These are phyloP conservation scores for Tragulus kanchil DNA, from an alignment of 2,113 vertebrate species.

Conservation along the genomic window DNA sequence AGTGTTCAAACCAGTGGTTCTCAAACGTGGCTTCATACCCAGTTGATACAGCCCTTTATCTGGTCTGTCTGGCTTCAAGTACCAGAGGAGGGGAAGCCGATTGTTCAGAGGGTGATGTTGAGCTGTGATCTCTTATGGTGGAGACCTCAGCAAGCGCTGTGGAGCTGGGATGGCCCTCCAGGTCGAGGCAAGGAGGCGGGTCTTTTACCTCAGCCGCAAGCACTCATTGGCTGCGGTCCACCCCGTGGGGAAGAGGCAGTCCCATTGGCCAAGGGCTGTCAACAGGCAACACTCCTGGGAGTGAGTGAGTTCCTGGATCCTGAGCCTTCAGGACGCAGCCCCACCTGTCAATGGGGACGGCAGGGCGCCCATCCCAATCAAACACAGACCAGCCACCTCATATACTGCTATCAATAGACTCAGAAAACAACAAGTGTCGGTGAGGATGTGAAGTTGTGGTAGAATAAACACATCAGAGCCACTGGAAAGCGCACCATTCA, in stretches of 20 bases:
- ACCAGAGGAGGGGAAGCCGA: neutral
- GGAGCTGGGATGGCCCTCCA: neutral
- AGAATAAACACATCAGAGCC: neutral
- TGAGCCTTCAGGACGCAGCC: neutral
- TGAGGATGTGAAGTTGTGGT: neutral
- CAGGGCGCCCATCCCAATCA: neutral
- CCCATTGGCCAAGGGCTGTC: neutral
- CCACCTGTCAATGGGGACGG: neutral
- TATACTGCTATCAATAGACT: neutral
- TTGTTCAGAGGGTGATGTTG: neutral
- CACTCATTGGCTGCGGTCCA: too few species aligned
- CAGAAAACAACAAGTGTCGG: neutral
- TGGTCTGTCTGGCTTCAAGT: neutral
- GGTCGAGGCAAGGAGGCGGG: neutral
- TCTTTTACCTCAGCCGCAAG: neutral
- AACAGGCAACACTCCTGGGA: neutral
- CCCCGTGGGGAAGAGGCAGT: neutral
- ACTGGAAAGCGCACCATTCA: neutral
- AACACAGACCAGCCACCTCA: neutral
- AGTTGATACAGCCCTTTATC: neutral
- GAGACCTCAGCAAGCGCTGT: neutral
- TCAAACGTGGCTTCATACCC: neutral
- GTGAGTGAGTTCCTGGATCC: neutral
- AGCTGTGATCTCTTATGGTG: neutral
- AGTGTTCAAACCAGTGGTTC: fast-evolving